Base-by-base conservation (phyloP, 2,888 invertebrate species). In the Dicranocentrus wangi region DNA sequence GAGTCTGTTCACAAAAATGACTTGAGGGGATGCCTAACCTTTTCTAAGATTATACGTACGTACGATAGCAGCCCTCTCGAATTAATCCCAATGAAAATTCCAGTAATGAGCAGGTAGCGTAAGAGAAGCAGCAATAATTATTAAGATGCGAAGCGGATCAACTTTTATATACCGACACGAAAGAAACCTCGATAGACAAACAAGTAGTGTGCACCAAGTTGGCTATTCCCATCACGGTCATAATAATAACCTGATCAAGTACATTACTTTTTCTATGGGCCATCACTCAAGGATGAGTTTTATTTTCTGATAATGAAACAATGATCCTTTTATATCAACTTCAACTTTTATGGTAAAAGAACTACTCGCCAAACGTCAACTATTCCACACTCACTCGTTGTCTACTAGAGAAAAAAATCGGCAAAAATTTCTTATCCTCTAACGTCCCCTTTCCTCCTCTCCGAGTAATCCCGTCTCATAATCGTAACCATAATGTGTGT, bases 271-370 rank as follows among this genome's bases (percentile, higher is more conserved):
- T 28, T 2, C n/a, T 10, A 32, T 32, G 10, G 32, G 10, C 5
- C 32, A 32, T 32, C 32, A 32, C 5, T 32, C 32, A 32, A 32
- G 32, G 10, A 32, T 32, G 32, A 32, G 32, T 32, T 32, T 32
- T 32, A 32, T 32, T 32, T 32, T 32, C 32, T 61, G 61, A 61
- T 61, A 61, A 61, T 42, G 19, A 43, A 66, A 66, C 66, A 66
- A 42, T 65, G 51, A 66, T 66, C 51, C 66, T 66, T 27, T 42
- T 21, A 23, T 55, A 47, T 66, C 66, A 66, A 10, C 47, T 47
- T 47, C n/a, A 42, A 10, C 61, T 72, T 72, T 77, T 77, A 77
- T 77, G 77, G 77, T 53, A 69, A 77, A 77, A 63, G 15, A n/a
- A 69, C 60, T 27, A 55, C 53, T 76, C 60, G 71, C 71, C 75